Base-by-base conservation (phyloP, 1,140 invertebrate species). In the Agrypnia vestita region DNA sequence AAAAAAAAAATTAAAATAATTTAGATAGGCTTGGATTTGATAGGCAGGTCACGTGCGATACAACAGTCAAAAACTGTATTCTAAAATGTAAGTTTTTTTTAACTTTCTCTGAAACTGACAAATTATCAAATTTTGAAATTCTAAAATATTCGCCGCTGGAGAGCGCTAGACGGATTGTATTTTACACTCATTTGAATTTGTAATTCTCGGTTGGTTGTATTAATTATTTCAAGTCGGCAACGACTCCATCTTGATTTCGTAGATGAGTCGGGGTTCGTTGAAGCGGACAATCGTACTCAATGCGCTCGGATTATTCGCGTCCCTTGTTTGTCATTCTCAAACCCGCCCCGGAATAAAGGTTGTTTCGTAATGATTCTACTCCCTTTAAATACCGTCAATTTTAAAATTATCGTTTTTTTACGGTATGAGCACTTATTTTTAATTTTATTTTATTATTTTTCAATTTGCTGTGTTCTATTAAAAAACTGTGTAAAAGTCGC, bases 141-240 rank as follows among this genome's bases (percentile, higher is more conserved):
- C 61, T 12, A 62, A 43, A 62, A 62, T 62, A 62, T 62, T 62
- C 61, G 61, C 61, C 35, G 0, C 13, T 15, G 11, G 49, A 51
- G 61, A 13, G 61, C 43, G 43, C 43, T 51, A 47, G 43, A 75
- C 35, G 35, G 73, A 75, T 75, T 59, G 73, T 46, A 44, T 44
- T 59, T 61, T 47, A 75, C 55, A 59, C 73, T 75, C 73, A 75
- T 75, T 75, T 75, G 73, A 75, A 75, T 75, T 35, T 75, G 43
- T 59, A 61, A 75, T 73, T 73, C 25, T 73, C 69, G 10, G 51
- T 73, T 73, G 69, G 69, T 47, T 35, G 69, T 73, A 73, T 73
- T 55, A 73, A 73, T 73, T 73, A 73, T 73, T 55, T 73, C 51
- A 55, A 73, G 47, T 51, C 69, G 49, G 47, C 47, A 46, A 64